Evolutionary conservation across 2,888 invertebrate species (phyloP).

Genomic region (Emesis russula): DNA sequence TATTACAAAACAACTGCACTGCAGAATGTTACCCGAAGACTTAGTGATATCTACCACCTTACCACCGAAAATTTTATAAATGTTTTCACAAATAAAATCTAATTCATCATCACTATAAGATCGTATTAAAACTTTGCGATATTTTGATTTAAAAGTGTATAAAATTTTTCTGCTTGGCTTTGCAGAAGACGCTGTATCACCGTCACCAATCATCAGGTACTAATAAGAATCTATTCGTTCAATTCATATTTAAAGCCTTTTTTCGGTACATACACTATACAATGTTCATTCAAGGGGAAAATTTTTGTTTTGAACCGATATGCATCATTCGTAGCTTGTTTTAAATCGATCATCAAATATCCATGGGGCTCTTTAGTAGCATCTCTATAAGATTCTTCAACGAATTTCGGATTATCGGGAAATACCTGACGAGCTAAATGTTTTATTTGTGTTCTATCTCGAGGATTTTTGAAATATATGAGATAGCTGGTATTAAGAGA

Average conservation of each 20-base stretch:
- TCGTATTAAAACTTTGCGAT: background rate
- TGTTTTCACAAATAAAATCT: conserved; percentile 10
- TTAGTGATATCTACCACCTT: background rate
- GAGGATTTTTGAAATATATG: conserved; percentile 26
- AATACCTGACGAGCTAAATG: conserved; percentile 25
- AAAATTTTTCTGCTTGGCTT: conserved; percentile 19
- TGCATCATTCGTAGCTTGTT: background rate
- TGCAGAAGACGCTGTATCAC: background rate
- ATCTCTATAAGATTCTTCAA: conserved; percentile 36
- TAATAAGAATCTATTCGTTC: background rate
- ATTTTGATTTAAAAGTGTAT: background rate
- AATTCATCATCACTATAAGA: background rate
- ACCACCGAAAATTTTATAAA: background rate
- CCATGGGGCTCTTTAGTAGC: conserved; percentile 78
- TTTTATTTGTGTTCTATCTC: conserved; percentile 25
- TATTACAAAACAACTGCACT: conserved; percentile 1
- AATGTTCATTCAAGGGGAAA: conserved; percentile 46
- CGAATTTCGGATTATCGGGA: conserved; percentile 35
- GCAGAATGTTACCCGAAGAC: background rate
- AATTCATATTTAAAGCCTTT: conserved; percentile 79
- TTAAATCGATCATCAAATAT: conserved; percentile 6
- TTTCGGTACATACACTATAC: conserved; percentile 79
- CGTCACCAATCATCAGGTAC: background rate
- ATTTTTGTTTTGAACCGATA: conserved; percentile 5
- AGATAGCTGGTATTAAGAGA: conserved; percentile 18